A percentile compares a stretch with the other conserved stretches of the same genome.
Evolutionary conservation across 2,888 invertebrate species (phyloP).

Genomic region (Prionchulus punctatus): DNA sequence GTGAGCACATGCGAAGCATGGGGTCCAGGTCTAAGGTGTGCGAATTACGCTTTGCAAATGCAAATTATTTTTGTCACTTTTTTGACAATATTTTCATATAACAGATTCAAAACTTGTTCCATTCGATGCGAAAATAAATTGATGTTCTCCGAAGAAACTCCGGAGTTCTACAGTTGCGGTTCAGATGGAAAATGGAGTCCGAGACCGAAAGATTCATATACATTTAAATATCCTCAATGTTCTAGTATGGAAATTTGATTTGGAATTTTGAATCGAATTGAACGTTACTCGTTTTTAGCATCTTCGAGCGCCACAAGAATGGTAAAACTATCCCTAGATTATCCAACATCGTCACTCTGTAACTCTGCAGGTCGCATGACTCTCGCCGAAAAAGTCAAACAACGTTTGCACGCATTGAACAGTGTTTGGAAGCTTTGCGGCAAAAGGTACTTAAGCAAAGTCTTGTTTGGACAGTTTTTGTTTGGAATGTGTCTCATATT

Average conservation of each 20-base stretch:
- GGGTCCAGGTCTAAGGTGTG: conserved; percentile 62
- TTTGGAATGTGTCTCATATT: conserved; percentile 1
- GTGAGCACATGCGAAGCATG: conserved; percentile 78
- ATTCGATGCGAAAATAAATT: conserved; percentile 37
- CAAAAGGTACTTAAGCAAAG: conserved; percentile 40
- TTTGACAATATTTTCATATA: background rate
- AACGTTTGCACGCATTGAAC: conserved; percentile 73
- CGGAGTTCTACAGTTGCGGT: conserved; percentile 92
- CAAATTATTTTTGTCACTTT: background rate
- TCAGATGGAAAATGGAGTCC: conserved; percentile 95
- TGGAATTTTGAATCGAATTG: background rate
- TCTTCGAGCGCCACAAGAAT: conserved; percentile 81
- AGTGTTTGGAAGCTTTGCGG: conserved; percentile 94
- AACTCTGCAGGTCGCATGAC: conserved; percentile 87
- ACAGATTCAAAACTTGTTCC: conserved; percentile 75
- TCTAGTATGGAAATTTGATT: conserved; percentile 16
- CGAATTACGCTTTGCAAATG: background rate
- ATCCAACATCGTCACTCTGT: conserved; percentile 88
- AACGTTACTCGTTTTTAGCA: conserved; percentile 41
- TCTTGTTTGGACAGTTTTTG: background rate
- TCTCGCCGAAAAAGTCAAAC: conserved; percentile 66
- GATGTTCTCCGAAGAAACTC: conserved; percentile 72
- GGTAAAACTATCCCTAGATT: conserved; percentile 77
- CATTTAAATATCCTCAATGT: conserved; percentile 30
- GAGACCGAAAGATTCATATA: conserved; percentile 15